Evolutionary conservation across 2,888 invertebrate genomes (phyloP).

Genomic region (Muscina levida): DNA sequence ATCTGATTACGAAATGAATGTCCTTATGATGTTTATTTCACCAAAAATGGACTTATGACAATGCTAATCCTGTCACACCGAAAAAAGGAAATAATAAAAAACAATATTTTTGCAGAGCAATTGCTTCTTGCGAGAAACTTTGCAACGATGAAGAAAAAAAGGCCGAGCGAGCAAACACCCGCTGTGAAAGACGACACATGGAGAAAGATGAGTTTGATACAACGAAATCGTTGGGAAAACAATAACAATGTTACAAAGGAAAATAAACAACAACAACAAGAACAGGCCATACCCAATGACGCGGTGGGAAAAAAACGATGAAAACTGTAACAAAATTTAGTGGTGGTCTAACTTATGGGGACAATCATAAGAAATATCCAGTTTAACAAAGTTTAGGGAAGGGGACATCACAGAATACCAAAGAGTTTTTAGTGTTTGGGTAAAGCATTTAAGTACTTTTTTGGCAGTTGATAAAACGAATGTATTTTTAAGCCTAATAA

Average conservation of each 20-base stretch:
- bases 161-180: slow-evolving; percentile 37
- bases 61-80: slow-evolving; percentile 62
- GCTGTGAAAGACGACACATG: slow-evolving; percentile 64
- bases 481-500: slow-evolving; percentile 64
- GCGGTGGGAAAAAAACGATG: slow-evolving; percentile 34
- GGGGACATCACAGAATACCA: slow-evolving; percentile 24
- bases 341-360: slow-evolving; percentile 58
- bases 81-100: slow-evolving; percentile 60
- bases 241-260: slow-evolving; percentile 18
- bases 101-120: slow-evolving; percentile 57
- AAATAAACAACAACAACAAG: slow-evolving; percentile 2
- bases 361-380: slow-evolving; percentile 16
- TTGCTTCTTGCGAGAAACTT: neutral
- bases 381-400: slow-evolving; percentile 28
- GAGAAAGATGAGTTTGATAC: slow-evolving; percentile 48
- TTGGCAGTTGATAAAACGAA: slow-evolving; percentile 65
- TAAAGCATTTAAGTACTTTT: slow-evolving; percentile 63
- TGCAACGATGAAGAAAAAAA: no score
- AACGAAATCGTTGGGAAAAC: slow-evolving; percentile 24
- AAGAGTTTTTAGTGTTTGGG: no score
- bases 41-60: slow-evolving; percentile 59
- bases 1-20: slow-evolving; percentile 64
- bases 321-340: slow-evolving; percentile 43
- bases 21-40: slow-evolving; percentile 52
- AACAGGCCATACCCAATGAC: slow-evolving; percentile 57